Evolutionary conservation across 2,113 vertebrate species (phyloP), one percentile per base, ranked within the genome.

Genomic region (Gallinago media): DNA sequence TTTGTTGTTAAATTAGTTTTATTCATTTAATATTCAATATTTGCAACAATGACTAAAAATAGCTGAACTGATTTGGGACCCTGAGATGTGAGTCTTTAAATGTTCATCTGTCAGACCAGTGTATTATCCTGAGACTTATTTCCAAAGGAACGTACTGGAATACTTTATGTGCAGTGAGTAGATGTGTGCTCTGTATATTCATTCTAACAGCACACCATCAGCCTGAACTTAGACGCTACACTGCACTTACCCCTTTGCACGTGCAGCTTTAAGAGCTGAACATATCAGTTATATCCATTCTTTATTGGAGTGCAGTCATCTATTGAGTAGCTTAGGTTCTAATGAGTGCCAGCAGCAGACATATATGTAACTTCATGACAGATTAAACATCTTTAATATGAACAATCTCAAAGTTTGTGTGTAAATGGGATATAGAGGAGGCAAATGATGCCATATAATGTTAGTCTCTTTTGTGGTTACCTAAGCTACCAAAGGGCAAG

Each of bases 271-370:
- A 87, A 86, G 58, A 89, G 58, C 40, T 11, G 93, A 63, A n/a
- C 34, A 18, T 89, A 88, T 72, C 66, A 89, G 46, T 54, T 86
- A 63, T 79, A 91, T 84, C 75, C 38, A 5, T 77, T 85, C 88
- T 77, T 96, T 90, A 96, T 65, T 95, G 94, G 96, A 94, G 92
- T 86, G 73, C 84, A 86, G 70, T 95, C 92, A 95, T 89, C 31
- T 92, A 78, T 56, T 70, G 90, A 96, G 88, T 87, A 56, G 12
- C 63, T 90, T 72, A 92, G 96, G 92, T 68, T 94, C 94, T 95
- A 95, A 56, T 79, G 94, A 92, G 44, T 67, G 42, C 56, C 54
- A 38, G 12, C 80, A 84, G 78, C 68, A 86, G 70, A 44, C 72
- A 94, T 9, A 2, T 5, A 18, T 79, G 68, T 85, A 81, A 95